These are phyloP conservation scores for Colletes gigas DNA, from an alignment of 1,140 invertebrate genomes.

Conservation along the genomic window DNA sequence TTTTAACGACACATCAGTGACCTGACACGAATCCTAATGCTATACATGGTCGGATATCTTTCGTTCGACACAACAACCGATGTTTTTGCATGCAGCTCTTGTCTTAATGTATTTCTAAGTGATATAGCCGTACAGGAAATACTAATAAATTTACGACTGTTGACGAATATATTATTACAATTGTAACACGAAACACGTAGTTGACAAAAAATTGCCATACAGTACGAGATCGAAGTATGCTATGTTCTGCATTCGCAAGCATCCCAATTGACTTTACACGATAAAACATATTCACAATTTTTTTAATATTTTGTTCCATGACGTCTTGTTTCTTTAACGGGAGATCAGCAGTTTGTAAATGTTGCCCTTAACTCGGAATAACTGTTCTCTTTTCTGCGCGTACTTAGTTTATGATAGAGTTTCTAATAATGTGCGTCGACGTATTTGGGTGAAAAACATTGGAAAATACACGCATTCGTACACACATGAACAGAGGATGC, in stretches of 20 bases:
- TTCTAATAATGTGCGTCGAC: conserved; percentile 15
- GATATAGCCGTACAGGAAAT: background rate
- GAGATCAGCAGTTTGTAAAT: background rate
- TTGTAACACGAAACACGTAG: conserved; percentile 14
- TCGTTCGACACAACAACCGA: background rate
- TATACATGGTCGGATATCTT: conserved; percentile 25
- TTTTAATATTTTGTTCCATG: conserved; percentile 42
- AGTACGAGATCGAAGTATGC: background rate
- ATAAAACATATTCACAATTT: background rate
- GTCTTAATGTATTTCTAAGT: conserved; percentile 22
- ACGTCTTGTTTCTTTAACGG: conserved; percentile 35
- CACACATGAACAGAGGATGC: too few species aligned
- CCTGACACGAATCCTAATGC: conserved; percentile 41
- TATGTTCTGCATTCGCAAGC: conserved; percentile 3
- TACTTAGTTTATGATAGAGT: conserved; percentile 29
- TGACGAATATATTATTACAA: conserved; percentile 13
- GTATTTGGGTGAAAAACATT: conserved; percentile 15
- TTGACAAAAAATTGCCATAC: conserved; percentile 23
- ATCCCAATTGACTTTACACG: conserved; percentile 5
- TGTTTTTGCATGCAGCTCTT: conserved; percentile 31
- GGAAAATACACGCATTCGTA: conserved; percentile 18
- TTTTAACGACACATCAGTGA: conserved; percentile 45
- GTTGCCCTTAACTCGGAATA: conserved; percentile 24
- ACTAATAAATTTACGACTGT: conserved; percentile 10
- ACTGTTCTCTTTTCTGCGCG: conserved; percentile 11